A percentile compares a stretch with the other conserved stretches of the same genome.
Evolutionary conservation across 2,113 vertebrate species (phyloP).

Genomic region (Ciconia boyciana): DNA sequence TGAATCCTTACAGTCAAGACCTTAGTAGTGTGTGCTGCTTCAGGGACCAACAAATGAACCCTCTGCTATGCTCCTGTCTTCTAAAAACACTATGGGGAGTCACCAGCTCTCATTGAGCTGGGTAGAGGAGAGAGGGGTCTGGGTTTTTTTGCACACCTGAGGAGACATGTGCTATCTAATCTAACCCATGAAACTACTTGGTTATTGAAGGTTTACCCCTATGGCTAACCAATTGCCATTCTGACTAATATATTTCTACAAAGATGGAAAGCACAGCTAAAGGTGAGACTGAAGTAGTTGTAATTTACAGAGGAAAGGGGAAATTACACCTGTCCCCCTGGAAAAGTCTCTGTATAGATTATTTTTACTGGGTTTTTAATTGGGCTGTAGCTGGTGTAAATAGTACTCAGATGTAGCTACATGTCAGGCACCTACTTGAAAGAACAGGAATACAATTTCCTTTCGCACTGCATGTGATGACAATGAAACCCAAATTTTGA

Average conservation of each 20-base stretch:
- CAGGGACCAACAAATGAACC: neutral
- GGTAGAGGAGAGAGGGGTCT: too few relatives aligned
- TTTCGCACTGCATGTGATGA: neutral
- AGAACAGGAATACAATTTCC: neutral
- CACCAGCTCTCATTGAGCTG: neutral
- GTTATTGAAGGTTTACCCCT: neutral
- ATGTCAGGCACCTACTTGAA: neutral
- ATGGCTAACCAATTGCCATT: neutral
- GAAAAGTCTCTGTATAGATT: neutral
- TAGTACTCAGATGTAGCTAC: neutral
- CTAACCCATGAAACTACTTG: neutral
- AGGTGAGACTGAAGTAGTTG: neutral
- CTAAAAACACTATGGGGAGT: neutral
- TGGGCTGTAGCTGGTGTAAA: neutral
- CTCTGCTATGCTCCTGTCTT: neutral
- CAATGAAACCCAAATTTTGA: neutral
- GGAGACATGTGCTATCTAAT: neutral
- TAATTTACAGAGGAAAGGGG: neutral
- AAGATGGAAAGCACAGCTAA: neutral
- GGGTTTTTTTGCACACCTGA: neutral
- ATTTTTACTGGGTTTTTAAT: neutral
- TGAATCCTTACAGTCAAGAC: neutral
- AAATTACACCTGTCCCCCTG: accelerated
- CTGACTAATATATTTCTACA: neutral
- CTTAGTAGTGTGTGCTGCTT: neutral